Base-by-base conservation (phyloP, 2,797 vertebrate species). In the Hippocampus kuda region DNA sequence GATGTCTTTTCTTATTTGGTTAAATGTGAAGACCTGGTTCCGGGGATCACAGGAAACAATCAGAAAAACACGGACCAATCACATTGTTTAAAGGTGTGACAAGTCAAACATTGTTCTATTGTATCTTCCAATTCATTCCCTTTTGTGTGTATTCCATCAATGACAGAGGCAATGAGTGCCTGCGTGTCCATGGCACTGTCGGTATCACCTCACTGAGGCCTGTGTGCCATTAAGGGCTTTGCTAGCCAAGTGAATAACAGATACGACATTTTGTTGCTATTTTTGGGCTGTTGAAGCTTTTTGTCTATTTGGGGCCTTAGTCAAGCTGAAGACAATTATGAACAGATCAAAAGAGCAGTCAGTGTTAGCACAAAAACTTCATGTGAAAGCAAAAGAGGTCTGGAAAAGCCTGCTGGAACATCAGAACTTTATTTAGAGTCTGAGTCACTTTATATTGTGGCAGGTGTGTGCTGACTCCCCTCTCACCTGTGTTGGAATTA, bases 81-180 rank as follows among this genome's bases (percentile, higher is more conserved):
- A 72, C 62, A 30, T 51, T 65, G 66, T 75, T 75, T 70, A 66
- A 71, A 75, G 30, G 27, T 42, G 51, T 78, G 70, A 70, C 71
- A 72, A 68, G 44, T 9, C 71, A 75, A 46, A 38, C 53, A 27
- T 22, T 69, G 73, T 70, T 75, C 77, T 67, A 48, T 71, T 73
- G 69, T 74, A 42, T 72, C 10, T 62, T 63, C 67, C 72, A 66
- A 75, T 80, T 81, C 77, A 75, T 77, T 76, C 67, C 64, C 49
- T 70, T 71, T 60, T 75, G 67, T 63, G 76, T 3, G 10, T 72
- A 74, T 85, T 88, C 79, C 77, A 79, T 87, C 82, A 78, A 71
- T 79, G 80, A 76, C 79, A 69, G 57, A 72, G 68, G 68, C 70
- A 76, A 65, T 41, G 59, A 46, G 67, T 66, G 71, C 51, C 54